Percentiles rank a stretch among this genome's conserved stretches.
These are phyloP conservation scores for Epinephelus coioides DNA, from an alignment of 2,797 vertebrate species.

Conservation along the genomic window DNA sequence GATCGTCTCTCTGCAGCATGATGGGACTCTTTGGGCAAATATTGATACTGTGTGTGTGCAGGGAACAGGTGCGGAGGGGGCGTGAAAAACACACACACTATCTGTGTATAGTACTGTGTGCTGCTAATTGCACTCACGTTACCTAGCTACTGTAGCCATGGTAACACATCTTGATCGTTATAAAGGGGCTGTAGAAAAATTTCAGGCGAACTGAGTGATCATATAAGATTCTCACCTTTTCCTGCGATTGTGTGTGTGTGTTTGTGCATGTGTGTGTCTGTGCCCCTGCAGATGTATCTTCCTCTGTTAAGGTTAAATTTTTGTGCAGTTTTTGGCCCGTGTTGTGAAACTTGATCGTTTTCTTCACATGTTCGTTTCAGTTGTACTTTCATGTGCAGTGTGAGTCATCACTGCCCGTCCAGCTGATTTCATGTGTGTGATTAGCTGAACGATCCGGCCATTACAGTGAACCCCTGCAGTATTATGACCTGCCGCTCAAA, in stretches of 20 bases:
- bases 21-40: constrained; percentile 51
- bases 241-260: not conserved
- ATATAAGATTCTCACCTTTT: constrained; percentile 5
- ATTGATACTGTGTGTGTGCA: constrained; percentile 30
- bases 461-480: constrained; percentile 45
- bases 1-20: constrained; percentile 50
- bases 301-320: not conserved
- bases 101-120: not conserved
- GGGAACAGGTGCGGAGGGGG: constrained; percentile 15
- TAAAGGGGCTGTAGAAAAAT: constrained; percentile 38
- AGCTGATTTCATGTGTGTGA: constrained; percentile 25
- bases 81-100: not conserved
- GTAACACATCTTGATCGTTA: constrained; percentile 59
- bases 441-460: constrained; percentile 35
- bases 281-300: not conserved
- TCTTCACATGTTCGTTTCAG: not conserved
- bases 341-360: not conserved
- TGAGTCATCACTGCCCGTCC: constrained; percentile 31
- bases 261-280: not conserved
- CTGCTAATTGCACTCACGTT: constrained; percentile 64
- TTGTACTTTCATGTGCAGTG: constrained; percentile 1
- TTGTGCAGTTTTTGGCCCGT: not conserved
- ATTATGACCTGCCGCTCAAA: constrained; percentile 37
- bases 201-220: constrained; percentile 36
- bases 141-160: constrained; percentile 69